Base-by-base conservation (phyloP, 2,888 invertebrate species). In the Himalopsyche tibetana region DNA sequence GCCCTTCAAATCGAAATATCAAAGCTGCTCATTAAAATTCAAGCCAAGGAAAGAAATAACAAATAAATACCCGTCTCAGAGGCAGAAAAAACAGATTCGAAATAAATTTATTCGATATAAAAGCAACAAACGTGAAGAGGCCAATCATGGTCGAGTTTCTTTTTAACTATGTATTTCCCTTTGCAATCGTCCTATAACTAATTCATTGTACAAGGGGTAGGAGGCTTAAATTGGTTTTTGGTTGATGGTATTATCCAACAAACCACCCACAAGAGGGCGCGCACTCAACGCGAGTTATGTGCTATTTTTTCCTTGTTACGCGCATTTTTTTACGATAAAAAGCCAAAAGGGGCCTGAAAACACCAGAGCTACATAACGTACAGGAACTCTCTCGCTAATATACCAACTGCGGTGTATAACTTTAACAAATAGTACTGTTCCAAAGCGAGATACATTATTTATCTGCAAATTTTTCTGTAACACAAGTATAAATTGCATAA, bases 221-320 rank as follows among this genome's bases (percentile, higher is more conserved):
- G 63, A 28, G 63, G 56, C 4, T 63, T 63, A 63, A 63, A 63
- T 63, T 63, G 63, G 63, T 63, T 63, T 63, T 28, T 28, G 63
- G 63, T n/a, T n/a, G 63, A 63, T 63, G 28, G n/a, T 63, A 63
- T 28, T 19, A 19, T 19, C 63, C 63, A n/a, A 63, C 63, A 63
- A 19, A 63, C 63, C 63, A n/a, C 63, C 63, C 28, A 28, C 63
- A 11, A 28, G 63, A 63, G 63, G 63, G 63, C 28, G 28, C 63
- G 63, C 63, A 63, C 63, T 63, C 63, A 63, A 28, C 63, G 63
- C 63, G 63, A 63, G 63, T 63, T 63, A 63, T 63, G 63, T 63
- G 63, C 63, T 28, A 63, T 63, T 63, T 63, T 63, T 63, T 63
- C 28, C 19, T 63, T 63, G 63, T 63, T 63, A 19, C 63, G 63